These are phyloP conservation scores for Eurytoma adleriae DNA, from an alignment of 2,888 invertebrate species.

Conservation along the genomic window DNA sequence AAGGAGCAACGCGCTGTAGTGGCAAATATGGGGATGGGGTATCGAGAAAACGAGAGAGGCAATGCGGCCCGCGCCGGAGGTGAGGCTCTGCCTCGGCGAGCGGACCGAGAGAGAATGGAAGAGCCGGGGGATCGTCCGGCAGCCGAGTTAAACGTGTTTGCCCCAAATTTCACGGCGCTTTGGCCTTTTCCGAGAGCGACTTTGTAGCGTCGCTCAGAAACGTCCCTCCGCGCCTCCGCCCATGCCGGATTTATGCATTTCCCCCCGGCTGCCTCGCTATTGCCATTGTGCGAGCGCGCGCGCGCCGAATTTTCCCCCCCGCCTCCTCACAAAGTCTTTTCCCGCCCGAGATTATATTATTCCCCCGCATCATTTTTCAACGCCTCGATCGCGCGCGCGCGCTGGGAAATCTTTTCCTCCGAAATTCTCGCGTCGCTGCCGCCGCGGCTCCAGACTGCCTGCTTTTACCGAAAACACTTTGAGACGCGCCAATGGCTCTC, in stretches of 20 bases:
- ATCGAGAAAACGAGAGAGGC: conserved; percentile 45
- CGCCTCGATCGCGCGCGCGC: conserved; percentile 16
- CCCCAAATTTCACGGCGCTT: conserved; percentile 55
- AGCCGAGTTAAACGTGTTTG: conserved; percentile 40
- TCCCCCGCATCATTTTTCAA: conserved; percentile 24
- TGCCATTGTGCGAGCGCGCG: background rate
- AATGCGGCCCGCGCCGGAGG: background rate
- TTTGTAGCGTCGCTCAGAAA: background rate
- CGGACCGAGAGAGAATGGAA: conserved; percentile 3
- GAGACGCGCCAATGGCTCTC: too few species aligned
- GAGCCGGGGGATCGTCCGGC: conserved; percentile 44
- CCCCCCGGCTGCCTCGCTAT: background rate
- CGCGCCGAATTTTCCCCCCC: conserved; percentile 12
- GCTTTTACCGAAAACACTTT: too few species aligned
- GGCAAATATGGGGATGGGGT: conserved; percentile 38
- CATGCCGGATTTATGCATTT: conserved; percentile 15
- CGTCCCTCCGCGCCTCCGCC: background rate
- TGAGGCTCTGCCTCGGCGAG: background rate
- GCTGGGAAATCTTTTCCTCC: background rate
- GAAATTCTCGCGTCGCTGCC: too few species aligned
- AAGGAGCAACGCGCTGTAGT: conserved; percentile 13
- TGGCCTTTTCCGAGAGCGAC: conserved; percentile 18
- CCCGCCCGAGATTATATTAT: conserved; percentile 21
- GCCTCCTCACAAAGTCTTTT: background rate
- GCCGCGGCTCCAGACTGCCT: too few species aligned